Percentiles rank a stretch among this genome's conserved stretches.
Conservation (phyloP, 1,140 invertebrate species). For the Uloborus diversus region DNA sequence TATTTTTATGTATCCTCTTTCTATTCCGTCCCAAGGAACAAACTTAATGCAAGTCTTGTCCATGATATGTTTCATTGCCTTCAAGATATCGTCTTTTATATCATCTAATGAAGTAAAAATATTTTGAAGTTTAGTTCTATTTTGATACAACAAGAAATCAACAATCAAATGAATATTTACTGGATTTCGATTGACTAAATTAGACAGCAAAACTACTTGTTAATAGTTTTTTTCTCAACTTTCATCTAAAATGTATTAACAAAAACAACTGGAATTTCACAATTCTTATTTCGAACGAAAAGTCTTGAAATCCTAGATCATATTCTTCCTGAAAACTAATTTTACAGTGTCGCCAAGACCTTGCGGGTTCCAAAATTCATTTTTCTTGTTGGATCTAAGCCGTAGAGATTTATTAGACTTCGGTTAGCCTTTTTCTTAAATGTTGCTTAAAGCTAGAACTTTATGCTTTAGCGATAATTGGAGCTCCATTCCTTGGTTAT, state of each 20-base stretch:
- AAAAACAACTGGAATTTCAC: background rate
- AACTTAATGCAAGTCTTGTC: slow-evolving; percentile 65
- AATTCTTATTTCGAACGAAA: too few species aligned
- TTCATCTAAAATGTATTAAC: background rate
- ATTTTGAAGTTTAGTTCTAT: background rate
- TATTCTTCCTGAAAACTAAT: too few species aligned
- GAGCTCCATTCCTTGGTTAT: too few species aligned
- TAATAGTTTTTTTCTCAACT: background rate
- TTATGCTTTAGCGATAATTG: too few species aligned
- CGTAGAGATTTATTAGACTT: too few species aligned
- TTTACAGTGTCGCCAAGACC: too few species aligned
- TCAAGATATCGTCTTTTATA: slow-evolving; percentile 30
- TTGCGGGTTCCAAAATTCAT: too few species aligned
- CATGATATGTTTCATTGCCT: slow-evolving; percentile 70
- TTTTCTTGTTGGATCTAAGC: too few species aligned
- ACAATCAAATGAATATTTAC: background rate
- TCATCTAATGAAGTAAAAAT: slow-evolving; percentile 41
- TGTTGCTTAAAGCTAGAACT: too few species aligned
- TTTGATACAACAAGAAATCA: background rate
- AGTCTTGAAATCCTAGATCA: too few species aligned
- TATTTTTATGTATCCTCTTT: slow-evolving; percentile 51
- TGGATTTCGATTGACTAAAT: background rate
- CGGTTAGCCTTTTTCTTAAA: too few species aligned
- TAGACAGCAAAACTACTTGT: background rate
- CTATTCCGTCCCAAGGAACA: slow-evolving; percentile 49